A percentile compares a stretch with the other conserved stretches of the same genome.
Evolutionary conservation across 1,140 invertebrate genomes (phyloP).

Genomic region (Manduca sexta): DNA sequence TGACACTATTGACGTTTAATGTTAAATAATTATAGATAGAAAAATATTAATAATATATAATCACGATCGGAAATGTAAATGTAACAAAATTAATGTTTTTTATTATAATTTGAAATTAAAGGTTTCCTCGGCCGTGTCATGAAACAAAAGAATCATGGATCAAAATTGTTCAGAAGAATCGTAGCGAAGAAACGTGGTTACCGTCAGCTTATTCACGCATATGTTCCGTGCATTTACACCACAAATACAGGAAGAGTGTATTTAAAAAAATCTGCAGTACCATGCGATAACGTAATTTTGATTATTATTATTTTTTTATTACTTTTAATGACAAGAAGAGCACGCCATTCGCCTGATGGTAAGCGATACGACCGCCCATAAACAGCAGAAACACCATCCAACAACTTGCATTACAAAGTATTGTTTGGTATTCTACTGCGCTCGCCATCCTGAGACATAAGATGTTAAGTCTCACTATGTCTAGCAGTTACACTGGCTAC

Average conservation of each 20-base stretch:
- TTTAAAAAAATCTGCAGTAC: conserved; percentile 21
- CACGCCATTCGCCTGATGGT: too few species aligned
- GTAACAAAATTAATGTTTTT: too few species aligned
- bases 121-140: conserved; percentile 13
- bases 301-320: too few species aligned
- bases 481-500: too few species aligned
- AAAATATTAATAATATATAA: neutral
- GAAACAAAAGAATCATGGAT: conserved; percentile 12
- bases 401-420: too few species aligned
- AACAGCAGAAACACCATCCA: too few species aligned
- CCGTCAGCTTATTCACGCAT: conserved; percentile 11
- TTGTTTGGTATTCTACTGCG: too few species aligned
- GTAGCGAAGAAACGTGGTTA: conserved; percentile 23
- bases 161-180: conserved; percentile 17
- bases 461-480: too few species aligned
- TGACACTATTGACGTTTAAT: neutral
- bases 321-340: too few species aligned
- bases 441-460: too few species aligned
- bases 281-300: neutral
- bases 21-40: neutral
- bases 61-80: neutral
- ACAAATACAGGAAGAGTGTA: conserved; percentile 16
- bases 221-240: conserved; percentile 20
- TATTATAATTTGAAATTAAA: neutral
- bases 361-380: too few species aligned